Evolutionary conservation across 2,113 vertebrate species (phyloP), one percentile per base, ranked within the genome.

Genomic region (Pontoporia blainvillei): DNA sequence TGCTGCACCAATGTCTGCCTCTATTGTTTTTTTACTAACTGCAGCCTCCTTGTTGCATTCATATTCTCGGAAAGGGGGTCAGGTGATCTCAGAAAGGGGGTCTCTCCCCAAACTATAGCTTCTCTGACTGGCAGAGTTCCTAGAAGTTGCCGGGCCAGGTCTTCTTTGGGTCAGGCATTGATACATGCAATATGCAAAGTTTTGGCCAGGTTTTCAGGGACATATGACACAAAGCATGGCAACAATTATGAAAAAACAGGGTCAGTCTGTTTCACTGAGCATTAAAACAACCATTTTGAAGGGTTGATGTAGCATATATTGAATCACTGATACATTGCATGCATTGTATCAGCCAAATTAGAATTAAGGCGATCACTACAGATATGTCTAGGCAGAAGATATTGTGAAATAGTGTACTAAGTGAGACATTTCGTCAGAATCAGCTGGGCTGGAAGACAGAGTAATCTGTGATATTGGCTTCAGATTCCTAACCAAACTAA

Each of bases 401-500:
- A 36, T 36, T 62, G 67, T 83, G 49, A 95, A 97, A 71, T 79
- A 67, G 54, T 64, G 18, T 18, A 12, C 27, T 71, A 39, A 64
- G 39, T 62, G 57, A 69, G 89, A 62, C 0, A 46, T 44, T 71
- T 44, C 72, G 49, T 76, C n/a, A 49, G 31, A 89, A 72, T 39
- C 31, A 4, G 1, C 44, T 82, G 76, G 61, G 13, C 54, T 82
- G 34, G 27, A 93, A 10, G 54, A 49, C 49, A 64, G 79, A 66
- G 44, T 15, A n/a, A 10, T 72, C 52, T 95, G 8, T n/a, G 46
- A 88, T 31, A 49, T 2, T 76, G 52, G 46, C 64, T 81, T 96
- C 64, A 69, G 79, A 91, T 88, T 95, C 71, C 66, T 94, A 86
- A 90, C 34, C 69, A 67, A 95, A 86, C 17, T 73, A 88, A 76